Evolutionary conservation across 2,113 vertebrate species (phyloP), one percentile per base, ranked within the genome.

Genomic region (Alligator mississippiensis): DNA sequence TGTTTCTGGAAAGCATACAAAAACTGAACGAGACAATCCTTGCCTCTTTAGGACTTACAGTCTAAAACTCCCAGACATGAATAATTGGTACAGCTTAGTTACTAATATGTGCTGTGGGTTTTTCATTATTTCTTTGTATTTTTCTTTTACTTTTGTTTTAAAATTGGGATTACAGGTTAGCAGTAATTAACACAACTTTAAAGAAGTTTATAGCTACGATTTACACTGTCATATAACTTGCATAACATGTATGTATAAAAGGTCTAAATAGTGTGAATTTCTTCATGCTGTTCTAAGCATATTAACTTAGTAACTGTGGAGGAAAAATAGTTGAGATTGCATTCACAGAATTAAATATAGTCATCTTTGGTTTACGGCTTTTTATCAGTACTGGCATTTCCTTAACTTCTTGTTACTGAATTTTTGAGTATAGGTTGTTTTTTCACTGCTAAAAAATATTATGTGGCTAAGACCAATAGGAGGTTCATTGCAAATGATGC

Each of bases 1-100:
- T 61, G 14, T 82, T 87, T 57, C 82, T 88, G 90, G 58, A 68
- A 74, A 94, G 80, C 58, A n/a, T 85, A 64, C 30, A 81, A 4
- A 83, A 91, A 38, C 6, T 70, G 5, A 79, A 57, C 13, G 16
- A 77, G 55, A 17, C 74, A 25, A 38, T 57, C 63, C 28, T 66
- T 92, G 74, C 85, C 82, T 77, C 88, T 83, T 47, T 84, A 30
- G 68, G 94, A 88, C 68, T 90, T 68, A 61, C 89, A 27, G 90
- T 84, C 60, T 74, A 54, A 83, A 81, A 89, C 80, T 90, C 34
- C 72, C 59, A 87, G 86, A 91, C 21, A 24, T 55, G 79, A 81
- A 80, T 19, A 92, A 58, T 28, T 90, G 30, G 6, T 59, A 18
- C 21, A 16, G 19, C 74, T 55, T 74, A 55, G 28, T 60, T 80